A percentile compares a stretch with the other conserved stretches of the same genome.
These are phyloP conservation scores for Oreonectes daqikongensis DNA, from an alignment of 2,797 vertebrate species.

Conservation along the genomic window DNA sequence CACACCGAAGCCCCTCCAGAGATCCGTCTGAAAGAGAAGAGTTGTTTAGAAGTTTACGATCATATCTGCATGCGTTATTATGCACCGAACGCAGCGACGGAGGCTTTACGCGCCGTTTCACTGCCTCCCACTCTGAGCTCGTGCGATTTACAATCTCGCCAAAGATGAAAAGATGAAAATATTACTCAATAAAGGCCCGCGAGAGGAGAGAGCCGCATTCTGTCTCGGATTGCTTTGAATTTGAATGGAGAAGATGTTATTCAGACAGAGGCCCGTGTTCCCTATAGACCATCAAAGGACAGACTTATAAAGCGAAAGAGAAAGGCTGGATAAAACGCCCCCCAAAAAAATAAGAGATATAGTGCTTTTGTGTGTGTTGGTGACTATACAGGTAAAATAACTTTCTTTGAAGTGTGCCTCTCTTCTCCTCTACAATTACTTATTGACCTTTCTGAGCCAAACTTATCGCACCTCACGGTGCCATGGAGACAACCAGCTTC, in stretches of 20 bases:
- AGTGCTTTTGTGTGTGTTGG: slow-evolving; percentile 23
- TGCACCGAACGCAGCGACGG: background rate
- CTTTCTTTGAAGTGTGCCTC: slow-evolving; percentile 34
- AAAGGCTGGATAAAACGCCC: slow-evolving; percentile 14
- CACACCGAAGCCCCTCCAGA: slow-evolving; percentile 7
- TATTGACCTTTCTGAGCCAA: slow-evolving; percentile 23
- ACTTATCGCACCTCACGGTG: background rate
- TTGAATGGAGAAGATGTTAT: slow-evolving; percentile 38
- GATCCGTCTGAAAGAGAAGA: slow-evolving; percentile 43
- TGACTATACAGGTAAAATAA: slow-evolving; percentile 43
- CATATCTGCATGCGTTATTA: slow-evolving; percentile 44
- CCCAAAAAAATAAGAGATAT: slow-evolving; percentile 11
- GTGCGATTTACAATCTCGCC: slow-evolving; percentile 30
- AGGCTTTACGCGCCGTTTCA: slow-evolving; percentile 14
- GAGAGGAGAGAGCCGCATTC: slow-evolving; percentile 9
- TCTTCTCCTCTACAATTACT: slow-evolving; percentile 33
- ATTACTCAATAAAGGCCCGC: slow-evolving; percentile 36
- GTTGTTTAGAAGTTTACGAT: slow-evolving; percentile 75
- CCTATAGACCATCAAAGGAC: slow-evolving; percentile 36
- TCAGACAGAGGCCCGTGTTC: slow-evolving; percentile 9
- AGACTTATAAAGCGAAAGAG: background rate
- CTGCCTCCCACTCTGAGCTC: slow-evolving; percentile 8
- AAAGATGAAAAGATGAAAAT: slow-evolving; percentile 46
- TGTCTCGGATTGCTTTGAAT: slow-evolving; percentile 25
- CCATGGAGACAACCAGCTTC: background rate